phyloP scores from a whole-genome alignment of 2,888 invertebrate species.

The Hypselothyrea guttata region DNA sequence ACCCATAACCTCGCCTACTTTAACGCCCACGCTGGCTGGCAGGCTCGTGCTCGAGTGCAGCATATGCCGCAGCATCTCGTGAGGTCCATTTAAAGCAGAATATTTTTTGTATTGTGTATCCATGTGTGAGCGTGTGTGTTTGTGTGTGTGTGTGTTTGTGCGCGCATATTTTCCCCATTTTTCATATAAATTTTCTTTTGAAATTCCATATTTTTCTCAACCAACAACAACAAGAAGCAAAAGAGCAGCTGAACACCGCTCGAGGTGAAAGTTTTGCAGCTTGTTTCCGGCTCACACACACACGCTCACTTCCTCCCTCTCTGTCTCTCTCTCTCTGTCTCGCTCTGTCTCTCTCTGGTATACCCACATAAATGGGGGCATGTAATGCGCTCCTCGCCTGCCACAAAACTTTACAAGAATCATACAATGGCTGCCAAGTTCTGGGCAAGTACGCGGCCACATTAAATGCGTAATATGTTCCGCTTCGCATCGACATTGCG shows the following conservation, averaged over 20 bases:
- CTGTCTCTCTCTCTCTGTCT: too few species aligned
- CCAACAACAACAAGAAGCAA: constrained; percentile 29
- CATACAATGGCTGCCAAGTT: constrained; percentile 50
- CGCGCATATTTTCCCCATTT: constrained; percentile 65
- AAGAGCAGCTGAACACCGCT: constrained; percentile 45
- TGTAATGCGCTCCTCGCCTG: constrained; percentile 60
- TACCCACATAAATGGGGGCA: constrained; percentile 14
- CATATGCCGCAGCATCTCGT: constrained; percentile 47
- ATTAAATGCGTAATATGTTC: constrained; percentile 76
- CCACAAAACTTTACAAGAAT: constrained; percentile 69
- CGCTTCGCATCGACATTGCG: constrained; percentile 47
- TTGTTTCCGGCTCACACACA: constrained; percentile 63
- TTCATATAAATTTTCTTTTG: constrained; percentile 56
- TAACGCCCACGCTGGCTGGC: constrained; percentile 10
- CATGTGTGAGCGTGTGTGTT: constrained; percentile 6
- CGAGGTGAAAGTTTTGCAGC: constrained; percentile 73
- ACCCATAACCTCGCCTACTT: not conserved
- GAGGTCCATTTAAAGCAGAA: constrained; percentile 9
- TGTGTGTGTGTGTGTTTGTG: constrained; percentile 46
- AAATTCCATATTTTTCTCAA: constrained; percentile 67
- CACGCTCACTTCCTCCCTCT: not conserved
- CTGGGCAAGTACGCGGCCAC: constrained; percentile 65
- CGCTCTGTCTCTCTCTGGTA: not conserved
- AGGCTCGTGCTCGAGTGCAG: constrained; percentile 56
- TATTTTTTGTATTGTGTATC: too few species aligned